These are phyloP conservation scores for Clanis bilineata DNA, from an alignment of 2,888 invertebrate species.

Conservation along the genomic window DNA sequence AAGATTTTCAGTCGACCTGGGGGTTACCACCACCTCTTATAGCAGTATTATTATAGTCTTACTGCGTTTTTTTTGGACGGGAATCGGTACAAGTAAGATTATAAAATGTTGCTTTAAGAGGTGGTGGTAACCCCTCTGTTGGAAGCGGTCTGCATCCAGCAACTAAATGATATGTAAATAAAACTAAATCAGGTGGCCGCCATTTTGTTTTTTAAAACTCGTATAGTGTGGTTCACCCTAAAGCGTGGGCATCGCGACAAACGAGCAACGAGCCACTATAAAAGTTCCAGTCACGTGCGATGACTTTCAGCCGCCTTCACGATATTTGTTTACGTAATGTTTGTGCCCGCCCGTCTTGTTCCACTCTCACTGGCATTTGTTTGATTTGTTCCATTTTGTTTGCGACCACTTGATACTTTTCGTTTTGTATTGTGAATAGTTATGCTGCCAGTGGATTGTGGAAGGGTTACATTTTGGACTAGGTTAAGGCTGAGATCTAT, in stretches of 20 bases:
- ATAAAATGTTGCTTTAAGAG: too few relatives aligned
- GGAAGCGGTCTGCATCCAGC: too few relatives aligned
- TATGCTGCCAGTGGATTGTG: background rate
- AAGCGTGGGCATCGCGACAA: conserved; percentile 1
- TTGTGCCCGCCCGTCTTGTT: conserved; percentile 40
- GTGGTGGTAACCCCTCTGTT: too few relatives aligned
- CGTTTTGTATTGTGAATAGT: background rate
- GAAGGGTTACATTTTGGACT: background rate
- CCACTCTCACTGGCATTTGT: conserved; percentile 43
- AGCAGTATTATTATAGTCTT: too few relatives aligned
- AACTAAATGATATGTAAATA: background rate
- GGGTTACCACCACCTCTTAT: too few relatives aligned
- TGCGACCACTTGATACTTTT: background rate
- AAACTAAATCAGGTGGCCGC: too few relatives aligned
- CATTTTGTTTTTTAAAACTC: background rate
- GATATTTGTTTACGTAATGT: conserved; percentile 47
- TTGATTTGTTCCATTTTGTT: conserved; percentile 15
- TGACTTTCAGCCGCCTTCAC: conserved; percentile 48
- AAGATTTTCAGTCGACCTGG: too few relatives aligned
- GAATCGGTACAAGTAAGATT: too few relatives aligned
- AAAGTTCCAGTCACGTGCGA: conserved; percentile 56
- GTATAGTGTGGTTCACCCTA: background rate
- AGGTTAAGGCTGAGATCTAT: too few relatives aligned
- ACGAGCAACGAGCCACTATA: conserved; percentile 32
- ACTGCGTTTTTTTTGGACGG: too few relatives aligned